A percentile compares a stretch with the other conserved stretches of the same genome.
phyloP scores from a whole-genome alignment of 2,888 invertebrate species.

The Lasioglossum zephyrum region DNA sequence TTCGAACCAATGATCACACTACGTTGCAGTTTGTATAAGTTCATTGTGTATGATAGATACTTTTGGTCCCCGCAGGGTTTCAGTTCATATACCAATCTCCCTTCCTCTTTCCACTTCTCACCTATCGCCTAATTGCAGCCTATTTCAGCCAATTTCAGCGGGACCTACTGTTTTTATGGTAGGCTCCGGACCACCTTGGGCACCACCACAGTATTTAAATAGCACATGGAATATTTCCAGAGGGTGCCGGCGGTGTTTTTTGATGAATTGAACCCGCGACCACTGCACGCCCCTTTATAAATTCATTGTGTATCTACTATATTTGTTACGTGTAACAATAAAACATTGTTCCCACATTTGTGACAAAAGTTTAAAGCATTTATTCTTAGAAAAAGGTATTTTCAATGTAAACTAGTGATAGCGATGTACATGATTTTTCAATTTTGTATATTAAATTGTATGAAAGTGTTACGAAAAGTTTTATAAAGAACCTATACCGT shows the following conservation, averaged over 20 bases:
- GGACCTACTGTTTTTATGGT: too few relatives aligned
- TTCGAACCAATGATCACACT: constrained; percentile 24
- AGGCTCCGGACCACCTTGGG: too few relatives aligned
- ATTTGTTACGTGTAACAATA: constrained; percentile 57
- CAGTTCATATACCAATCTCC: too few relatives aligned
- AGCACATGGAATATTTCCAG: too few relatives aligned
- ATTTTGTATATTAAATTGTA: constrained; percentile 40
- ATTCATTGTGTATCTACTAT: constrained; percentile 55
- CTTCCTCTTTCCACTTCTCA: too few relatives aligned
- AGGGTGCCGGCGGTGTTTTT: too few relatives aligned
- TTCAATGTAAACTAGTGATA: constrained; percentile 28
- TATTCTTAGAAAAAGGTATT: constrained; percentile 17
- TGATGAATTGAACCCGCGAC: too few relatives aligned
- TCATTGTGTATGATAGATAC: constrained; percentile 41
- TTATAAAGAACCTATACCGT: not conserved
- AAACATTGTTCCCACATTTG: constrained; percentile 47
- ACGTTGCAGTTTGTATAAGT: constrained; percentile 44
- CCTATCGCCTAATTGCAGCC: too few relatives aligned
- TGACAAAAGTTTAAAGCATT: constrained; percentile 34
- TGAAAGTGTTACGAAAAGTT: constrained; percentile 23
- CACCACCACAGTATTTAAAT: too few relatives aligned
- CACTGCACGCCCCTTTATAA: constrained; percentile 22
- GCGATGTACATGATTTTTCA: constrained; percentile 34
- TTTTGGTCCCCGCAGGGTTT: too few relatives aligned
- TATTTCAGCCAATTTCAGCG: too few relatives aligned